Conservation (phyloP, 2,888 invertebrate species). For the Spisula solida region DNA sequence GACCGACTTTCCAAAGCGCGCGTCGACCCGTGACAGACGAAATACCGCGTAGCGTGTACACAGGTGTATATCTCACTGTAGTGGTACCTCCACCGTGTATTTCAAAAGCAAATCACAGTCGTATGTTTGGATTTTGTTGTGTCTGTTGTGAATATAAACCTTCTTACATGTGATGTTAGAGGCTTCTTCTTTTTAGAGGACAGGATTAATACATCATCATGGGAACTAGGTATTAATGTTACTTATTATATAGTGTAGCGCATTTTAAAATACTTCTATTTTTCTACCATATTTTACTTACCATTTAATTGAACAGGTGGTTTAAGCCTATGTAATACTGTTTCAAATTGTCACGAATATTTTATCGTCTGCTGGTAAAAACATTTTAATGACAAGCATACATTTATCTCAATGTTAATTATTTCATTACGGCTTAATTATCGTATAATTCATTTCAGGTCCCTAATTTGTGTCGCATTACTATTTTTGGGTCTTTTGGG, state of each 20-base stretch:
- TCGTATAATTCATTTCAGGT: constrained; percentile 6
- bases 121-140: constrained; percentile 20
- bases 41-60: not conserved
- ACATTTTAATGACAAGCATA: not conserved
- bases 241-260: not conserved
- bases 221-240: constrained; percentile 18
- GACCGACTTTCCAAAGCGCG: not conserved
- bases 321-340: not conserved
- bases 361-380: not conserved
- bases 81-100: not conserved
- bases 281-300: not conserved
- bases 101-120: constrained; percentile 4
- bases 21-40: constrained; percentile 17
- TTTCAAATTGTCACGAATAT: constrained; percentile 2
- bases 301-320: constrained; percentile 14
- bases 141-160: not conserved
- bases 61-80: not conserved
- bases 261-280: not conserved
- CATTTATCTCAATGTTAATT: not conserved
- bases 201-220: not conserved
- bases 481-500: not conserved
- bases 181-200: not conserved
- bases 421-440: not conserved
- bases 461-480: not conserved
- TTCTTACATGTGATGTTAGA: constrained; percentile 14